Evolutionary conservation across 2,888 invertebrate genomes (phyloP), one percentile per base, ranked within the genome.

Genomic region (Augochlorella aurata): DNA sequence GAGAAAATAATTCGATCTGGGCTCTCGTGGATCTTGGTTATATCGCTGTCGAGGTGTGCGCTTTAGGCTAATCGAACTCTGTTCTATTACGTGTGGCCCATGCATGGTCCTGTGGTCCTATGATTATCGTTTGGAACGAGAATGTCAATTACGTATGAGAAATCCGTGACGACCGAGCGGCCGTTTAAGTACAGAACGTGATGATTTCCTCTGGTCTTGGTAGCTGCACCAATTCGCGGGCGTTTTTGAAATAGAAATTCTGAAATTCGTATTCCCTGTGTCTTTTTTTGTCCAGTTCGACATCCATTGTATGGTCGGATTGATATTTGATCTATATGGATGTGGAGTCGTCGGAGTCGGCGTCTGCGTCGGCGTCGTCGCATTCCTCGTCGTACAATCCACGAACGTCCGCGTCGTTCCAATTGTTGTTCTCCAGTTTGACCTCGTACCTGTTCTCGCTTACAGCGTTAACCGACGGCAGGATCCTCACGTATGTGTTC

Each of bases 301-400:
- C 38, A 7, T 38, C 7, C 38, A 38, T 38, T 18, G 8, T 47
- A 21, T 24, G 2, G 21, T 66, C 24, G 14, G 0, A 24, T 38
- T 10, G 7, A 29, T 18, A 29, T 68, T 29, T 0, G 10, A 29
- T 12, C 47, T 90, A 92, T 81, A 93, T 91, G 63, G 93, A 93
- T 29, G 93, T 93, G 12, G 93, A 93, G 79, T 92, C 91, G 44
- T 92, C 92, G 77, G 92, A 90, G 66, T 92, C 93, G n/a, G 89
- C 89, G 65, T 92, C 91, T n/a, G 86, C 88, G 61, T 92, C 93
- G n/a, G 89, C 89, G 65, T 92, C 91, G 21, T 87, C 88, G 61
- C 74, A 87, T 47, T 87, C 88, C 18, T 90, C 90, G 18, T 77
- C 82, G 71, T 89, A 90, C 38, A 84, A 71, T 67, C 81, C 82